phyloP scores from a whole-genome alignment of 2,797 vertebrate species.

The Antrozous pallidus region DNA sequence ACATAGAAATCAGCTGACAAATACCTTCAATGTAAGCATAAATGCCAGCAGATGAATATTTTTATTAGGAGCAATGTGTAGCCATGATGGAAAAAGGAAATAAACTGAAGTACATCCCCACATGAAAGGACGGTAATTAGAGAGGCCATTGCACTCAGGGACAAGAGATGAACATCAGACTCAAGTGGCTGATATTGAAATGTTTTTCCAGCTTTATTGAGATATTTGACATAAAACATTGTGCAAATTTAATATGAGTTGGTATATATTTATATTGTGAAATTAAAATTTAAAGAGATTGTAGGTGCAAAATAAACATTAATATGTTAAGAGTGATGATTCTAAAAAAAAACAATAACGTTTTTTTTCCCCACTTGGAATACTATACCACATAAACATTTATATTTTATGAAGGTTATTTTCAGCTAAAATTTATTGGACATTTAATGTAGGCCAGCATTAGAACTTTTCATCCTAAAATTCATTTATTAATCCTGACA shows the following conservation, averaged over 20 bases:
- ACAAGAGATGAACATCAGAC: not conserved
- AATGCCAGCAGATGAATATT: not conserved
- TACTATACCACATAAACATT: slow-evolving; percentile 13
- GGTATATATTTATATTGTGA: not conserved
- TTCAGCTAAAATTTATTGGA: slow-evolving; percentile 51
- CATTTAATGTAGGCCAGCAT: not conserved
- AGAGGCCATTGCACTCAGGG: not conserved
- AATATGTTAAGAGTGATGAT: not conserved
- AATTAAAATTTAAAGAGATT: slow-evolving; percentile 25
- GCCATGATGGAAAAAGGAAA: not conserved
- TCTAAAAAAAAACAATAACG: not conserved
- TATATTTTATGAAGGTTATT: slow-evolving; percentile 54
- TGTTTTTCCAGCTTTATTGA: not conserved
- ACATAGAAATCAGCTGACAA: not conserved
- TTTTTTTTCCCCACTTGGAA: slow-evolving; percentile 17
- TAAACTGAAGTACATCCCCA: not conserved
- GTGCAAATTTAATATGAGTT: not conserved
- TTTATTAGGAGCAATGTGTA: not conserved
- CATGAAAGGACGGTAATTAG: not conserved
- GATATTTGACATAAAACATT: not conserved
- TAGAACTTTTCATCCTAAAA: not conserved
- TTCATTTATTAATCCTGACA: slow-evolving; percentile 32
- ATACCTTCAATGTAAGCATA: not conserved
- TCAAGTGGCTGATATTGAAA: not conserved
- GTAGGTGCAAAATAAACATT: not conserved